Percentiles rank a stretch among this genome's conserved stretches.
These are phyloP conservation scores for Congeria kusceri DNA, from an alignment of 2,888 invertebrate species.

Conservation along the genomic window DNA sequence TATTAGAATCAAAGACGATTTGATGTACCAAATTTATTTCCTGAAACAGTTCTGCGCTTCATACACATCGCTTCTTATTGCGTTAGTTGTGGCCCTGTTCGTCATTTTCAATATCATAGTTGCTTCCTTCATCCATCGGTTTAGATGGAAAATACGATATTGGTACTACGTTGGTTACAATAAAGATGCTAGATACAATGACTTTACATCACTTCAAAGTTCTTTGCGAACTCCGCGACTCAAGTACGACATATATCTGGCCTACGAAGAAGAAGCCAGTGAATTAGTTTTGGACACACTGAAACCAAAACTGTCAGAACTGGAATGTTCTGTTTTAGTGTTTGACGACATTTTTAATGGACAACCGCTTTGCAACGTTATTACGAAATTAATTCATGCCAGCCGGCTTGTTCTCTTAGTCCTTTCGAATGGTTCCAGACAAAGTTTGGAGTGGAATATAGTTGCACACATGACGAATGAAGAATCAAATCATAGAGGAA, in stretches of 20 bases:
- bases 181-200: not conserved
- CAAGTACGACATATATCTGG: conserved; percentile 24
- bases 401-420: no score
- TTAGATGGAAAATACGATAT: conserved; percentile 40
- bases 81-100: conserved; percentile 1
- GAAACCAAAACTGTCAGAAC: not conserved
- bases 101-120: conserved; percentile 28
- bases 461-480: no score
- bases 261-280: not conserved
- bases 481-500: no score
- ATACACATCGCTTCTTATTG: conserved; percentile 16
- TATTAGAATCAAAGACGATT: not conserved
- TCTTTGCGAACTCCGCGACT: not conserved
- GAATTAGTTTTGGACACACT: conserved; percentile 14
- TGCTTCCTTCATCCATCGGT: conserved; percentile 18
- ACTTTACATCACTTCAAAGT: no score
- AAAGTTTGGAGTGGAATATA: no score
- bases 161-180: conserved; percentile 37
- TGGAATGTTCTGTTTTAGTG: not conserved
- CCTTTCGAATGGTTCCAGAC: no score
- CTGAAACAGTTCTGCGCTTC: conserved; percentile 36
- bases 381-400: no score
- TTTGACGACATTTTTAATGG: no score
- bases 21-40: not conserved
- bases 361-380: no score